These are phyloP conservation scores for Felis chaus DNA, from an alignment of 2,113 vertebrate species.

Conservation along the genomic window DNA sequence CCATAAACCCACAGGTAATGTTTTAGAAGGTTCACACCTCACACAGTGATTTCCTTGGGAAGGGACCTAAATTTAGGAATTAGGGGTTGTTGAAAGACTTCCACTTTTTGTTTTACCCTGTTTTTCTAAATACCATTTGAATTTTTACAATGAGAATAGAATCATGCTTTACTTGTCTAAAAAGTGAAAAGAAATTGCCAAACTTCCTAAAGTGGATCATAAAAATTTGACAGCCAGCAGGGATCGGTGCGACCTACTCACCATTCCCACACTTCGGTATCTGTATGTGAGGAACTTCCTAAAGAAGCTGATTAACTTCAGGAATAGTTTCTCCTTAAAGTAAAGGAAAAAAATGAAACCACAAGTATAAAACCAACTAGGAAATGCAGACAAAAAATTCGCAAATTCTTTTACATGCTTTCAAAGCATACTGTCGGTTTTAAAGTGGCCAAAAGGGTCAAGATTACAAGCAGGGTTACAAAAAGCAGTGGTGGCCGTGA, in stretches of 20 bases:
- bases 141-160: constrained; percentile 29
- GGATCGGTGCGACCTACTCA: background rate
- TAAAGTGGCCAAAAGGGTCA: background rate
- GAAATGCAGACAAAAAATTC: background rate
- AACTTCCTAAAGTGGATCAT: constrained; percentile 3
- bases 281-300: background rate
- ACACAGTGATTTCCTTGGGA: background rate
- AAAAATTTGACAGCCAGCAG: background rate
- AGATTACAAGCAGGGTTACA: background rate
- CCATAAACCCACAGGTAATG: background rate
- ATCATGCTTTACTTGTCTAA: constrained; percentile 25
- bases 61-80: constrained; percentile 14
- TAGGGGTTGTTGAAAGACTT: background rate
- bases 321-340: background rate
- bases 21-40: background rate
- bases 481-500: background rate
- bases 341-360: background rate
- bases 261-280: background rate
- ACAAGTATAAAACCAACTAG: background rate
- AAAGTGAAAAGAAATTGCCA: background rate
- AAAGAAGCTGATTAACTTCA: constrained; percentile 18
- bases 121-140: constrained; percentile 23
- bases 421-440: background rate
- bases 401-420: background rate
- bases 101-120: constrained; percentile 2